A percentile compares a stretch with the other conserved stretches of the same genome.
Conservation (phyloP, 2,888 invertebrate genomes). For the Andricus curvator region DNA sequence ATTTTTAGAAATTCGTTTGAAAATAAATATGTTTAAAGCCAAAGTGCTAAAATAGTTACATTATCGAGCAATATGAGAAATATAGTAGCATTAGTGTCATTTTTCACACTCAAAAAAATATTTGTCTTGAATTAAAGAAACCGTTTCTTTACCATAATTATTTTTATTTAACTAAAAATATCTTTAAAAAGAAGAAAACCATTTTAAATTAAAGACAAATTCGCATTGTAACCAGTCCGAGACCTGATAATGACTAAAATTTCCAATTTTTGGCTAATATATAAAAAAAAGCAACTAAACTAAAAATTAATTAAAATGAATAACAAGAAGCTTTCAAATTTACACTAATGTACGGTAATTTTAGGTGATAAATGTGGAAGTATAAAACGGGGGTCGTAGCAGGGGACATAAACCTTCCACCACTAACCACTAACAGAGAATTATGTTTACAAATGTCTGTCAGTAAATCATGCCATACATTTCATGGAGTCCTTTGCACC, state of each 20-base stretch:
- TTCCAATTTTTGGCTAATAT: conserved; percentile 45
- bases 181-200: no score
- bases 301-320: not conserved
- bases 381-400: not conserved
- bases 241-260: not conserved
- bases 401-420: not conserved
- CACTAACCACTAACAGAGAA: not conserved
- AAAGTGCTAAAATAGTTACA: no score
- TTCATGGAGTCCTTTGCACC: not conserved
- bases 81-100: no score
- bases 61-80: no score
- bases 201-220: no score
- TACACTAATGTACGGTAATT: not conserved
- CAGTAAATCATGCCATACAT: not conserved
- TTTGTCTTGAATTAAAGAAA: no score
- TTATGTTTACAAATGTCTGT: not conserved
- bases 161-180: no score
- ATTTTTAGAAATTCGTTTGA: no score
- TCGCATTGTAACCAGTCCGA: no score
- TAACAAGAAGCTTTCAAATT: not conserved
- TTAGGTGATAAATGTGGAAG: not conserved
- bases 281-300: not conserved
- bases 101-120: no score
- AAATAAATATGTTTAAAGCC: no score
- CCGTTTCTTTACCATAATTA: no score